Conservation (phyloP, 2,888 invertebrate genomes). For the Lymantria dispar region DNA sequence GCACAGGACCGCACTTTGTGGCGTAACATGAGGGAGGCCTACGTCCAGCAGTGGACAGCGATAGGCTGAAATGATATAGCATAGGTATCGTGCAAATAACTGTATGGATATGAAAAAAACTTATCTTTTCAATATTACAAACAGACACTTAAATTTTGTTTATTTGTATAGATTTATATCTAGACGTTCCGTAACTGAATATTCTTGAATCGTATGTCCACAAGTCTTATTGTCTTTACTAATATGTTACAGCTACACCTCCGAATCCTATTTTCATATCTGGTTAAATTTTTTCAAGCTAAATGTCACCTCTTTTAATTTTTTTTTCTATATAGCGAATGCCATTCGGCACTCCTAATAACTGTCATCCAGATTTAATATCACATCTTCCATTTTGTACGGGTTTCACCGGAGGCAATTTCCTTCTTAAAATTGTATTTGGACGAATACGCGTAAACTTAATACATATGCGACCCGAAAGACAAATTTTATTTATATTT, state of each 20-base stretch:
- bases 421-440: conserved; percentile 78
- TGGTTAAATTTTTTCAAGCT: conserved; percentile 50
- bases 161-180: no score
- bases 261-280: conserved; percentile 25
- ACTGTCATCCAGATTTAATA: conserved; percentile 80
- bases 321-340: conserved; percentile 44
- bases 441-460: conserved; percentile 72
- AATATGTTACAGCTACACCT: not conserved
- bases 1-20: no score
- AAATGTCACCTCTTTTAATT: conserved; percentile 57
- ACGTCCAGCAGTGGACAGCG: no score
- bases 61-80: no score
- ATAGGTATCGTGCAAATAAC: no score
- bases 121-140: no score
- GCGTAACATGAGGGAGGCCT: no score
- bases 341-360: conserved; percentile 67
- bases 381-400: conserved; percentile 74
- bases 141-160: no score
- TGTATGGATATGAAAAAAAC: no score
- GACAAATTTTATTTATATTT: conserved; percentile 74
- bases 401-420: conserved; percentile 71
- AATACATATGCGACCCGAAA: conserved; percentile 71
- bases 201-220: not conserved
- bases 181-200: no score
- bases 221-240: not conserved